Evolutionary conservation across 1,140 invertebrate genomes (phyloP).

Genomic region (Pogonomyrmex californicus): DNA sequence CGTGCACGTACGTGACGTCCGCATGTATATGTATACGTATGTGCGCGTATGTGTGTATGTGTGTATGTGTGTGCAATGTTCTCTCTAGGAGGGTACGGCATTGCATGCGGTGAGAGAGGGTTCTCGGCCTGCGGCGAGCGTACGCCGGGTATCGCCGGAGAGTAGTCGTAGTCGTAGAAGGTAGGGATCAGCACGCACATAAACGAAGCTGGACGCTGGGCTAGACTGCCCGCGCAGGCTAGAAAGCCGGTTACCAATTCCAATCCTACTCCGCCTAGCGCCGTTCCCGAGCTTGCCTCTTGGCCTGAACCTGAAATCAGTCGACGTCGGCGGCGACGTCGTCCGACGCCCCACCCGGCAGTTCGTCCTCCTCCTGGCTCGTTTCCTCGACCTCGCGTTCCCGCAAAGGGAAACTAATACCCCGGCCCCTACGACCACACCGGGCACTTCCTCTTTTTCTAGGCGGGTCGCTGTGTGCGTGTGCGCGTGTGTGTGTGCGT

Average conservation of each 20-base stretch:
- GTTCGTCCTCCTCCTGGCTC: conserved; percentile 61
- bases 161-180: conserved; percentile 74
- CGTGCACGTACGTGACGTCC: conserved; percentile 43
- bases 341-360: conserved; percentile 66
- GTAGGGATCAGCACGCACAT: conserved; percentile 35
- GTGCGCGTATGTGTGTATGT: neutral
- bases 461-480: conserved; percentile 22
- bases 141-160: conserved; percentile 75
- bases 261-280: conserved; percentile 76
- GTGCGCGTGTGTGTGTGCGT: neutral
- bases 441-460: conserved; percentile 73
- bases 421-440: conserved; percentile 57
- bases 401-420: conserved; percentile 77
- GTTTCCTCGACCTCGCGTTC: conserved; percentile 67
- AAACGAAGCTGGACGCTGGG: conserved; percentile 28
- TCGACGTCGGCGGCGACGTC: conserved; percentile 33
- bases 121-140: conserved; percentile 79
- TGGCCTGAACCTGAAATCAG: conserved; percentile 78
- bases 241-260: conserved; percentile 84
- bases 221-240: conserved; percentile 69
- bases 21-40: neutral
- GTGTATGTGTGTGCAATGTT: neutral
- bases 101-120: conserved; percentile 63
- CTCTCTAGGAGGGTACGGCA: conserved; percentile 65
- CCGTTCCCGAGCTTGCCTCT: conserved; percentile 75